Evolutionary conservation across 2,113 vertebrate genomes (phyloP).

Genomic region (Nesospiza acunhae): DNA sequence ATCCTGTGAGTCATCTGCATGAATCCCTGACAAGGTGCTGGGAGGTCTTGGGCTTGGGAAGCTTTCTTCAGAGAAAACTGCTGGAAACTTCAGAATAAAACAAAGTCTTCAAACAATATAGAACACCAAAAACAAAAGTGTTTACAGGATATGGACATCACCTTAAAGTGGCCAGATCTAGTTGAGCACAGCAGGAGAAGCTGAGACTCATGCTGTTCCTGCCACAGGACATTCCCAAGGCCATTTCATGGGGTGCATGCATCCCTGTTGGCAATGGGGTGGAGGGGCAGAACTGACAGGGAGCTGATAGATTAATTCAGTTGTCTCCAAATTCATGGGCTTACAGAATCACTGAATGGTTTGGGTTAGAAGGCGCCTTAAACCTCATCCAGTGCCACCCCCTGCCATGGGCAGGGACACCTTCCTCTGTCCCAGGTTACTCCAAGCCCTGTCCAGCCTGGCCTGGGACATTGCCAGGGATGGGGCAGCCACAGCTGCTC

Average conservation of each 20-base stretch:
- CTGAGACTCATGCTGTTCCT: not conserved
- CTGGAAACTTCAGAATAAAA: not conserved
- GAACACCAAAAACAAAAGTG: fast-evolving
- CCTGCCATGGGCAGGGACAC: not conserved
- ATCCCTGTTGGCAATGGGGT: not conserved
- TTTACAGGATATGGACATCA: not conserved
- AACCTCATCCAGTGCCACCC: fast-evolving
- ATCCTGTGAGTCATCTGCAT: not conserved
- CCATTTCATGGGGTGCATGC: not conserved
- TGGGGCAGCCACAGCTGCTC: not conserved
- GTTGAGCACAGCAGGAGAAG: not conserved
- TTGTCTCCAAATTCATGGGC: not conserved
- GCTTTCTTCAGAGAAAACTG: not conserved
- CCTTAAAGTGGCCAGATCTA: not conserved
- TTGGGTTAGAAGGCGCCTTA: not conserved
- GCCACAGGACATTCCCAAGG: not conserved
- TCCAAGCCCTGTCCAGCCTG: fast-evolving
- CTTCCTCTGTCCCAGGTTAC: fast-evolving
- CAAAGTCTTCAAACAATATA: not conserved
- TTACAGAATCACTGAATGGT: not conserved
- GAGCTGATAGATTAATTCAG: not conserved
- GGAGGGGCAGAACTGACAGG: not conserved
- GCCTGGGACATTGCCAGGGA: not conserved
- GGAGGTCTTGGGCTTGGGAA: not conserved
- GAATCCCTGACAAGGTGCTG: not conserved